Evolutionary conservation across 1,140 invertebrate genomes (phyloP), one percentile per base, ranked within the genome.

Genomic region (Antheraea pernyi): DNA sequence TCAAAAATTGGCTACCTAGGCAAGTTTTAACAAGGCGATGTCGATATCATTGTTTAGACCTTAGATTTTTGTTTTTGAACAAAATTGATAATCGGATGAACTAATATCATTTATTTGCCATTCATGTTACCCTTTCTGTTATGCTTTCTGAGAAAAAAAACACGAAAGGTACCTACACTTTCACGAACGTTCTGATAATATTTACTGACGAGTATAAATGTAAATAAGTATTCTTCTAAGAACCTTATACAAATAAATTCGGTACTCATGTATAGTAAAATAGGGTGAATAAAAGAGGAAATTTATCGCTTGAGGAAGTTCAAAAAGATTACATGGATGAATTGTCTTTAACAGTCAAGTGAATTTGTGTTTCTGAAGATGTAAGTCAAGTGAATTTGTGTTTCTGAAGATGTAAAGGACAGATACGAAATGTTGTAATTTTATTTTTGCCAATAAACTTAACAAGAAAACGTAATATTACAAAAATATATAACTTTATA

Each of bases 181-280:
- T 63, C 61, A 63, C 11, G 11, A n/a, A 63, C 30, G 30, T 36
- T 63, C 0, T 7, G 10, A 63, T 13, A 63, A 65, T 59, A 69
- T 70, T 69, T 72, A 46, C 61, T 30, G 22, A 30, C 1, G 22
- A 30, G 62, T 36, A 67, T 16, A 65, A 53, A 53, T 60, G 64
- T 64, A 74, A 69, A 70, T 70, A 58, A 16, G 18, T 64, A 58
- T 63, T 36, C 9, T 60, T 30, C 65, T 67, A n/a, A 67, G 18
- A 30, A 65, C 36, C 68, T 46, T 67, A 36, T 61, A 60, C 66
- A 70, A 70, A 74, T 71, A 71, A 65, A 68, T 71, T 64, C 22
- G 7, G 42, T 8, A 22, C 65, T 10, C 19, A 42, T 42, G 59
- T 64, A 39, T 68, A 68, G 46, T 18, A 42, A 61, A 68, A 48